Percentiles rank a stretch among this genome's conserved stretches.
These are phyloP conservation scores for Distichodus sexfasciatus DNA, from an alignment of 2,797 vertebrate species.

Conservation along the genomic window DNA sequence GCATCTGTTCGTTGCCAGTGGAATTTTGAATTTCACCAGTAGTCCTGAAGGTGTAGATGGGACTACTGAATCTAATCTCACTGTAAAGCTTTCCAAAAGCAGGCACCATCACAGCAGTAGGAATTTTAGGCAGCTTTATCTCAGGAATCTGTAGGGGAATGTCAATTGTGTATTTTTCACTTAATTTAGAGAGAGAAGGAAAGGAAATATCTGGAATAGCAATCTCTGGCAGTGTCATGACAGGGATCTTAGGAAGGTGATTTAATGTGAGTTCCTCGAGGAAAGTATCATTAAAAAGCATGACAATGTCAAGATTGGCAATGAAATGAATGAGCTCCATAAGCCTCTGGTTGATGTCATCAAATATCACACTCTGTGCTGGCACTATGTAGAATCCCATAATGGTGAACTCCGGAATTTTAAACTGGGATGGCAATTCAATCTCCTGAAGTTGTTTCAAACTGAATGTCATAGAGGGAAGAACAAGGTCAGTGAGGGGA, in stretches of 20 bases:
- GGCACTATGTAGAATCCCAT: conserved; percentile 72
- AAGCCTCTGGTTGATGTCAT: conserved; percentile 80
- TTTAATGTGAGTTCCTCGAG: conserved; percentile 77
- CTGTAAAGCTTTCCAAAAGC: conserved; percentile 85
- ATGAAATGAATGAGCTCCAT: conserved; percentile 79
- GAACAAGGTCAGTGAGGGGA: conserved; percentile 83
- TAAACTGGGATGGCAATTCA: conserved; percentile 77
- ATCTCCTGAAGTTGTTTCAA: conserved; percentile 70
- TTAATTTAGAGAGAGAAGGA: conserved; percentile 79
- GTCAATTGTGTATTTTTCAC: conserved; percentile 68
- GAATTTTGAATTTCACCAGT: conserved; percentile 78
- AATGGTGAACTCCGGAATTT: conserved; percentile 83
- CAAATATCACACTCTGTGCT: conserved; percentile 78
- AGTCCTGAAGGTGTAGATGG: conserved; percentile 79
- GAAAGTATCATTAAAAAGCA: conserved; percentile 69
- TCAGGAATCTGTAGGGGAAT: conserved; percentile 79
- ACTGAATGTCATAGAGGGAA: conserved; percentile 78
- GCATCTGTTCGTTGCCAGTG: conserved; percentile 69
- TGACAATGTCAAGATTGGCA: conserved; percentile 72
- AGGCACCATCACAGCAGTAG: conserved; percentile 75
- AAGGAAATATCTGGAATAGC: conserved; percentile 74
- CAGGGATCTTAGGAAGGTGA: conserved; percentile 74
- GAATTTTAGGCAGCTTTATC: conserved; percentile 80
- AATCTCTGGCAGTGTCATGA: conserved; percentile 79
- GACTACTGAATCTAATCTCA: conserved; percentile 78